Base-by-base conservation (phyloP, 2,888 invertebrate genomes). In the Pristionchus exspectatus region DNA sequence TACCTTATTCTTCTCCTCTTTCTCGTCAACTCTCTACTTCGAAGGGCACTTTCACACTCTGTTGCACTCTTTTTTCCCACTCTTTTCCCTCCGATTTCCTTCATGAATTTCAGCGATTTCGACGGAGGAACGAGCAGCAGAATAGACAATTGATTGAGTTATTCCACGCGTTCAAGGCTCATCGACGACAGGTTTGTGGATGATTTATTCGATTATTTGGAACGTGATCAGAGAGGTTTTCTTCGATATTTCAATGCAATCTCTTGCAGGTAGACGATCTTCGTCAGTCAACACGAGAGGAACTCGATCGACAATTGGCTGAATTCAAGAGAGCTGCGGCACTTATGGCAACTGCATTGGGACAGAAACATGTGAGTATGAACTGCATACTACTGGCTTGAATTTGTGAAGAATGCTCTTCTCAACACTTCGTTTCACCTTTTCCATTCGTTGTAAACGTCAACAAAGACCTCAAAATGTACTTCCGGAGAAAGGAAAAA, bases 111-210 rank as follows among this genome's bases (percentile, higher is more conserved):
- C 87, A 88, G 87, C 50, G 56, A 56, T 88, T 74, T 74, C 87
- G 87, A 54, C 72, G 87, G 16, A 30, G 87, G 50, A 72, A 54
- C 74, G 87, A 74, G 27, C 74, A 74, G 33, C 87, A 88, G 50
- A 88, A 88, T 56, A 50, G 87, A 56, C 87, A 74, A 24, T 33
- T 88, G 21, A 50, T 88, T 56, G 87, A 88, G 56, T 56, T 88
- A 33, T 74, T 54, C n/a, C 87, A 88, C 74, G 87, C 87, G 4
- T 88, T 88, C 87, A 88, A 88, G 16, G 87, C 87, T 2, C 87
- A 88, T 88, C 72, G 87, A 50, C 50, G 74, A 74, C 87, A 88
- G 87, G 87, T 74, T 30, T 21, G 87, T 0, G 4, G 33, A 21
- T n/a, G 74, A 38, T 10, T 16, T 38, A 18, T 30, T 2, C 14